phyloP scores from a whole-genome alignment of 2,113 vertebrate genomes.

The Rattus rattus region DNA sequence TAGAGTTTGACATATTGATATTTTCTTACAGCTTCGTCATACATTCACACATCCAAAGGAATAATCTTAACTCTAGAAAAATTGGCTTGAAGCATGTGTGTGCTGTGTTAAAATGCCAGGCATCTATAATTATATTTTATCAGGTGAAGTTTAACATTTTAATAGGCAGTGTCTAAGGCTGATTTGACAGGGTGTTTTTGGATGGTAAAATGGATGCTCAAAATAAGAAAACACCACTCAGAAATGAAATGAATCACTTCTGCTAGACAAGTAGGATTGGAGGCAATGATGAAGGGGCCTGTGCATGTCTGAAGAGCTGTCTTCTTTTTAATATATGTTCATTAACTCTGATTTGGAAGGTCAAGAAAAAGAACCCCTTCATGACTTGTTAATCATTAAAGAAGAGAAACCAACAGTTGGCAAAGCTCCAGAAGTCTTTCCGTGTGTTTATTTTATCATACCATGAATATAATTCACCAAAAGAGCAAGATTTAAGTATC shows the following conservation, averaged over 20 bases:
- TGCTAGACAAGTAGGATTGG: slow-evolving; percentile 60
- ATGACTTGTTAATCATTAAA: slow-evolving; percentile 64
- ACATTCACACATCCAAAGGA: slow-evolving; percentile 75
- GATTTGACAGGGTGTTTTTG: slow-evolving; percentile 81
- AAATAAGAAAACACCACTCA: slow-evolving; percentile 83
- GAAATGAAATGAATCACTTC: slow-evolving; percentile 75
- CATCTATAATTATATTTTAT: slow-evolving; percentile 83
- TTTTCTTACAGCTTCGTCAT: slow-evolving; percentile 78
- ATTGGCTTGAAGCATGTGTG: slow-evolving; percentile 76
- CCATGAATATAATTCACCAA: slow-evolving; percentile 69
- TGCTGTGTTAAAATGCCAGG: slow-evolving; percentile 81
- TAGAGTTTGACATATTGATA: slow-evolving; percentile 63
- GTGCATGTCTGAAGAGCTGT: slow-evolving; percentile 61
- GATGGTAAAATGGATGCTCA: slow-evolving; percentile 81
- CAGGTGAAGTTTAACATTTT: slow-evolving; percentile 82
- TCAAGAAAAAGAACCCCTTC: slow-evolving; percentile 31
- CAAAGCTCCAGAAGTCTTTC: slow-evolving; percentile 34
- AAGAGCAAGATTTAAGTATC: slow-evolving; percentile 70
- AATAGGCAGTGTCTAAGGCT: slow-evolving; percentile 77
- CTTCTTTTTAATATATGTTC: slow-evolving; percentile 57
- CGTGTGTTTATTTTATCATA: slow-evolving; percentile 61
- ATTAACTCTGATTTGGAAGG: slow-evolving; percentile 71
- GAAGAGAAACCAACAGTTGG: slow-evolving; percentile 58
- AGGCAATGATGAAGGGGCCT: slow-evolving; percentile 54
- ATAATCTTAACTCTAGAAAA: slow-evolving; percentile 79